A percentile compares a stretch with the other conserved stretches of the same genome.
Evolutionary conservation across 2,113 vertebrate genomes (phyloP).

Genomic region (Otolemur garnettii): DNA sequence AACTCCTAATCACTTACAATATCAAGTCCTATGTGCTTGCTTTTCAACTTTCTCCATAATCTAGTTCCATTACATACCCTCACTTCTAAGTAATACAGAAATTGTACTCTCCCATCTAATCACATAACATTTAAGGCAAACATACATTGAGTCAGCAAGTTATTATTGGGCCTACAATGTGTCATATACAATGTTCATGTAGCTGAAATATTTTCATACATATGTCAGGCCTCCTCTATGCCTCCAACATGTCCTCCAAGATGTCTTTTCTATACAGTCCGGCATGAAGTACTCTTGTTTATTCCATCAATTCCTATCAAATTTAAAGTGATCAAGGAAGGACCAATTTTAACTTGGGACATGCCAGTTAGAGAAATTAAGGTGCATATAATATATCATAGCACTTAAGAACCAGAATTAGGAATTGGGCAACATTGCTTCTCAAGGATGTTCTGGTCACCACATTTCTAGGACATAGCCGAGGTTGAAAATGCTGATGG

Average conservation of each 20-base stretch:
- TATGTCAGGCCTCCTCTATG: background rate
- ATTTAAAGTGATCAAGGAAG: background rate
- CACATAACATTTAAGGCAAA: slow-evolving; percentile 28
- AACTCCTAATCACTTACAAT: background rate
- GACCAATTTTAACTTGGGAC: background rate
- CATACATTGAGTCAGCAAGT: background rate
- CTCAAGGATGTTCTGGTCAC: background rate
- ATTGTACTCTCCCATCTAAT: background rate
- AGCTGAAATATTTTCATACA: background rate
- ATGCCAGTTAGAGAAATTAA: background rate
- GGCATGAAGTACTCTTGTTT: background rate
- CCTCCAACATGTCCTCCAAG: background rate
- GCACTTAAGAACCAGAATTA: background rate
- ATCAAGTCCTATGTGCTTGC: slow-evolving; percentile 11
- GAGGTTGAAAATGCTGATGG: background rate
- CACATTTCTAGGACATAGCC: background rate
- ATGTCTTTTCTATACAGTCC: background rate
- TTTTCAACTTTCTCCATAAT: slow-evolving; percentile 36
- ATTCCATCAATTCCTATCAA: background rate
- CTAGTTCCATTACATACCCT: background rate
- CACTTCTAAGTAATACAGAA: slow-evolving; percentile 41
- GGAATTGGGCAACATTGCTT: background rate
- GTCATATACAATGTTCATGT: background rate
- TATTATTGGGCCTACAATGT: background rate
- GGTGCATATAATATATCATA: background rate